Percentiles rank a stretch among this genome's conserved stretches.
Evolutionary conservation across 2,113 vertebrate genomes (phyloP).

Genomic region (Pomatorhinus ruficollis): DNA sequence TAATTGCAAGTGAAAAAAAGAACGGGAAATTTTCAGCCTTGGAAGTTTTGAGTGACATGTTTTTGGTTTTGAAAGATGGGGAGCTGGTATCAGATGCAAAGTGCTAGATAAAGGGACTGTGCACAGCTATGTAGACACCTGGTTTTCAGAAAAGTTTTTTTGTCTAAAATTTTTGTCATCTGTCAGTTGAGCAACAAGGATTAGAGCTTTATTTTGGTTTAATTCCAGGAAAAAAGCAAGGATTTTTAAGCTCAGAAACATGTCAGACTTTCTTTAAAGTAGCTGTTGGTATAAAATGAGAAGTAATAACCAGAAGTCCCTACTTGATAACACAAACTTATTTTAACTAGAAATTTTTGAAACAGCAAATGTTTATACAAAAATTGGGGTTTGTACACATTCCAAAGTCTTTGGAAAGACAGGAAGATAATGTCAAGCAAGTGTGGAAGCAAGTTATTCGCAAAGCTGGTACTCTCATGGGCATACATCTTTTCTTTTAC

Average conservation of each 20-base stretch:
- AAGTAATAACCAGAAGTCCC: not conserved
- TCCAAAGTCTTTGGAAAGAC: not conserved
- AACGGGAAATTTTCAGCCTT: conserved; percentile 3
- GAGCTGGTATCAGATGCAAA: not conserved
- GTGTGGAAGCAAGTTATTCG: not conserved
- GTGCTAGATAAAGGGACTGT: not conserved
- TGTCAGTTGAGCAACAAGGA: not conserved
- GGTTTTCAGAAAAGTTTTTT: not conserved
- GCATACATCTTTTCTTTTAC: not conserved
- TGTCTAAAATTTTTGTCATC: not conserved
- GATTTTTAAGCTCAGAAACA: not conserved
- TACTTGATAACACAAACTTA: not conserved
- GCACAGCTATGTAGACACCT: not conserved
- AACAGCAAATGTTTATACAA: not conserved
- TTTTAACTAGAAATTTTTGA: not conserved
- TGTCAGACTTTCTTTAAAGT: not conserved
- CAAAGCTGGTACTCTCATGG: not conserved
- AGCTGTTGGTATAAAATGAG: not conserved
- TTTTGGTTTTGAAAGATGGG: conserved; percentile 1
- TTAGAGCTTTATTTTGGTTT: not conserved
- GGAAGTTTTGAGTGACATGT: not conserved
- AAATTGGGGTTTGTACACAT: not conserved
- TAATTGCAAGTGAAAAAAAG: not conserved
- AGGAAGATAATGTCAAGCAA: not conserved
- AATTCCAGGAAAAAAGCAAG: not conserved